Evolutionary conservation across 2,888 invertebrate species (phyloP).

Genomic region (Drosophila prostipennis): DNA sequence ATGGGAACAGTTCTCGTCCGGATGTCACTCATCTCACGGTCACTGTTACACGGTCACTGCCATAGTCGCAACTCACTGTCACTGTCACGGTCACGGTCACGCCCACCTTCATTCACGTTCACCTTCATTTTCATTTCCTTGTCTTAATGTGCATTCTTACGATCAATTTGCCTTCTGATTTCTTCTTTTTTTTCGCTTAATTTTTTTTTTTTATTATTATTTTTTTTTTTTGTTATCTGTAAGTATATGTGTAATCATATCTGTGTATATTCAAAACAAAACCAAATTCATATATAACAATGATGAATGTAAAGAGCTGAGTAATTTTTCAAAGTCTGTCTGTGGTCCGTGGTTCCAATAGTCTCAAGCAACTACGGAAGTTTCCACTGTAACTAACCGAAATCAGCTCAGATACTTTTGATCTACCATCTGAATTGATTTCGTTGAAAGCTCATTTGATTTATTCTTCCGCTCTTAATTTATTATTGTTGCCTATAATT

Average conservation of each 20-base stretch:
- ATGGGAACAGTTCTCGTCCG: constrained; percentile 17
- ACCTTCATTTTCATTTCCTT: constrained; percentile 8
- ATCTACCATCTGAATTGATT: not conserved
- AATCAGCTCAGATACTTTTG: constrained; percentile 14
- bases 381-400: not conserved
- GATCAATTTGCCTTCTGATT: constrained; percentile 10
- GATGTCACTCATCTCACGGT: constrained; percentile 30
- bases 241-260: constrained; percentile 27
- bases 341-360: constrained; percentile 3
- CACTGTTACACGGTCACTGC: constrained; percentile 24
- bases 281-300: not conserved
- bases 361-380: not conserved
- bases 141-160: constrained; percentile 22
- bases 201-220: not conserved
- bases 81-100: constrained; percentile 26
- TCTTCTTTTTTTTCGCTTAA: not conserved
- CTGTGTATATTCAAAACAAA: constrained; percentile 3
- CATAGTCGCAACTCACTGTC: constrained; percentile 26
- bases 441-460: constrained; percentile 1
- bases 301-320: not conserved
- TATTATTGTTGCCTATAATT: constrained; percentile 17
- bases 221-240: constrained; percentile 14
- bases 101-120: constrained; percentile 5
- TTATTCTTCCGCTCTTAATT: constrained; percentile 12
- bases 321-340: not conserved